Evolutionary conservation across 2,888 invertebrate species (phyloP), one percentile per base, ranked within the genome.

Genomic region (Amblyteles armatorius): DNA sequence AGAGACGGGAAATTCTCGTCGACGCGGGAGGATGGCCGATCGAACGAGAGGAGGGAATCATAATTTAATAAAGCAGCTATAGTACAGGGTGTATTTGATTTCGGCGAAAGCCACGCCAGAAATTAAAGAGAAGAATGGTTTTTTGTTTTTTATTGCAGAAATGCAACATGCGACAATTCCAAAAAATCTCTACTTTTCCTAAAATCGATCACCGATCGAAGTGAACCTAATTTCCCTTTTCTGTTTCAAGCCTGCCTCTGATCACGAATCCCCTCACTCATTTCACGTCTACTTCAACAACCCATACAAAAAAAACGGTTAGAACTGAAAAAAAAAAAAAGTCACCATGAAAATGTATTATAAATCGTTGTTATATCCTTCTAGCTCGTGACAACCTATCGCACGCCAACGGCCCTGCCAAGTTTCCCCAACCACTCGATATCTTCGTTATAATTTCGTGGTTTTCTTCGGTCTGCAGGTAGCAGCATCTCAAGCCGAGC

Each of bases 1-100:
- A 11, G 11, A 57, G 22, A 57, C 57, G 26, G 57, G 57, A 57
- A 57, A 57, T 13, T 57, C 57, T 57, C 26, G 57, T 22, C 57
- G 57, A 11, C 22, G 26, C 57, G 57, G 57, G 13, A 9, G n/a
- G 11, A 22, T 22, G 6, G 3, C 44, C 44, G 44, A 44, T 9
- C 4, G 57, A 13, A 57, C 4, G 57, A 57, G 13, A 19, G 13
- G 57, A 57, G 57, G 7, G 1, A 13, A 26, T 57, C 26, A 57
- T 57, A 57, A 57, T 26, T 57, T 57, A 57, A 57, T 57, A 26
- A 57, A 13, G 57, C 57, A 4, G 57, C 3, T 22, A 26, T 4
- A 48, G 13, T 48, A 48, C 44, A 48, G 57, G 26, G 11, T 57
- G 57, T 57, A 57, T 57, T 57, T 26, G 22, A 26, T 26, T 57